These are phyloP conservation scores for Drosophila burlai DNA, from an alignment of 1,140 invertebrate genomes.

Conservation along the genomic window DNA sequence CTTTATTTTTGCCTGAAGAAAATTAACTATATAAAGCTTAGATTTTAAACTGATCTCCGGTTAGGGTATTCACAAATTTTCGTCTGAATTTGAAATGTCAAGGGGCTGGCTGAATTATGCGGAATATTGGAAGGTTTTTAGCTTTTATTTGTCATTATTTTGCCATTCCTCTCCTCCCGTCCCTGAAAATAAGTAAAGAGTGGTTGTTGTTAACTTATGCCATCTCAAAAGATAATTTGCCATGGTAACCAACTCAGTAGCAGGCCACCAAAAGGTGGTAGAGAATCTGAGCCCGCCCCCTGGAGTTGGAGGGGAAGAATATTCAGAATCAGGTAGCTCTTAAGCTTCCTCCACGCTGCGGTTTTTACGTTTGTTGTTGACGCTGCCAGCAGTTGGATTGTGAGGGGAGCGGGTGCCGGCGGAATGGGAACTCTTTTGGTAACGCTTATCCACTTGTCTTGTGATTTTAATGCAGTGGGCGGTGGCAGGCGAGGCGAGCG, in stretches of 20 bases:
- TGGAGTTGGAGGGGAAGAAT: slow-evolving; percentile 2
- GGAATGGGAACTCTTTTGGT: slow-evolving; percentile 61
- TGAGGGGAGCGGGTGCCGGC: not conserved
- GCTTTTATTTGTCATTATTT: slow-evolving; percentile 67
- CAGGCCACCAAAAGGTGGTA: slow-evolving; percentile 57
- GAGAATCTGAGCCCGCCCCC: slow-evolving; percentile 22
- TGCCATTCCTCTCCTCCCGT: slow-evolving; percentile 5
- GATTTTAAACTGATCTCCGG: not conserved
- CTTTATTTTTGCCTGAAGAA: not conserved
- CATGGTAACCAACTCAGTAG: slow-evolving; percentile 72
- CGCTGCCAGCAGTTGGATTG: slow-evolving; percentile 39
- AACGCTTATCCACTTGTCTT: slow-evolving; percentile 81
- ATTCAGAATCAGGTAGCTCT: slow-evolving; percentile 71
- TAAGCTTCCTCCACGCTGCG: slow-evolving; percentile 70
- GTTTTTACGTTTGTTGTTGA: slow-evolving; percentile 78
- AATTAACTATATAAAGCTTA: not conserved
- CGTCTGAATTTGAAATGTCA: slow-evolving; percentile 11
- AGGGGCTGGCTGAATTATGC: slow-evolving; percentile 36
- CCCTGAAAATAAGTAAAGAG: slow-evolving; percentile 59
- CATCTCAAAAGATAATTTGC: slow-evolving; percentile 80
- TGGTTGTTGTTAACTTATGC: slow-evolving; percentile 74
- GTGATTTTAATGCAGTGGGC: slow-evolving; percentile 80
- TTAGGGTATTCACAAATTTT: slow-evolving; percentile 25
- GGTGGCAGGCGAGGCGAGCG: slow-evolving; percentile 15
- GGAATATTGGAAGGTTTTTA: slow-evolving; percentile 52